phyloP scores from a whole-genome alignment of 2,888 invertebrate species.

The Scaptomyza flava region DNA sequence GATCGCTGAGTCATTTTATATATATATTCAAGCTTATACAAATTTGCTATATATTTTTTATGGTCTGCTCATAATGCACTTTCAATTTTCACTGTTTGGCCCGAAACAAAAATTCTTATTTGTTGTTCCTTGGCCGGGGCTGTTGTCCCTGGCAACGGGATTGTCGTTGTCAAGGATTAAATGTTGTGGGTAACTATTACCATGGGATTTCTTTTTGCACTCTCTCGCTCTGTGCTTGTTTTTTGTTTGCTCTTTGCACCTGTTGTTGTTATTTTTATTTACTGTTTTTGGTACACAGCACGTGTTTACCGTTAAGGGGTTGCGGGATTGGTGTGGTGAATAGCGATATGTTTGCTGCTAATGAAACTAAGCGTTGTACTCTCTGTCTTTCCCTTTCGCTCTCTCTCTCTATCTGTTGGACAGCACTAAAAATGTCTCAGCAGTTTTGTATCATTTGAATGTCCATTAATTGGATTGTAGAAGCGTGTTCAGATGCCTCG shows the following conservation, averaged over 20 bases:
- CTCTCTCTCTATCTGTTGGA: slow-evolving; percentile 1
- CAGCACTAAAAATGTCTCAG: slow-evolving; percentile 73
- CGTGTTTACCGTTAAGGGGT: slow-evolving; percentile 33
- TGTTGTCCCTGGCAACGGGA: slow-evolving; percentile 56
- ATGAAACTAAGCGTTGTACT: slow-evolving; percentile 53
- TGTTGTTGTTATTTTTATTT: slow-evolving; percentile 57
- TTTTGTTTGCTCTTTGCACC: slow-evolving; percentile 60
- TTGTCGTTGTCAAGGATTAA: slow-evolving; percentile 44
- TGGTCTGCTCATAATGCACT: slow-evolving; percentile 46
- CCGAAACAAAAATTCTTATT: slow-evolving; percentile 20
- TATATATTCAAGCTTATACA: neutral
- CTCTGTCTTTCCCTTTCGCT: neutral
- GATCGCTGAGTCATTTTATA: slow-evolving; percentile 67
- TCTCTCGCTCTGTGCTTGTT: neutral
- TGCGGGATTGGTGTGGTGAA: neutral
- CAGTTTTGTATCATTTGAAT: slow-evolving; percentile 79
- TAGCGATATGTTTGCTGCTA: slow-evolving; percentile 43
- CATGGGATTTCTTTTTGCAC: slow-evolving; percentile 21
- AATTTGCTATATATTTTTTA: slow-evolving; percentile 8
- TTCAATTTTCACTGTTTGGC: slow-evolving; percentile 60
- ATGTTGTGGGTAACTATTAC: slow-evolving; percentile 46
- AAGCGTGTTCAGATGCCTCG: slow-evolving; percentile 49
- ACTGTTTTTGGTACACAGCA: slow-evolving; percentile 24
- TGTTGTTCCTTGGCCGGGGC: slow-evolving; percentile 48
- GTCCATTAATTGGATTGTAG: slow-evolving; percentile 78